phyloP scores from a whole-genome alignment of 2,888 invertebrate species.

The Tromatobia lineatoria region DNA sequence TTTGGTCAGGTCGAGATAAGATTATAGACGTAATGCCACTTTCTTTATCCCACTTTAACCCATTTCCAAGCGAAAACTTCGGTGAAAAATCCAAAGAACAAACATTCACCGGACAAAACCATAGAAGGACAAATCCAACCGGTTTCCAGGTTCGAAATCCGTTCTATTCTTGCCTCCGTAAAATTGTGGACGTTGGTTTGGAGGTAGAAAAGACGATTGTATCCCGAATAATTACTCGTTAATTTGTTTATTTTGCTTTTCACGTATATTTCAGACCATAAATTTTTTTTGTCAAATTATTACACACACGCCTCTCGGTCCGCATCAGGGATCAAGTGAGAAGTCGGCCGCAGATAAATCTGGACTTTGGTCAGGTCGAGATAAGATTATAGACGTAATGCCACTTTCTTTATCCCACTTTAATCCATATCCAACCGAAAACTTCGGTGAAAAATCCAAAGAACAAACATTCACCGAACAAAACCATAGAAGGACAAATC shows the following conservation, averaged over 20 bases:
- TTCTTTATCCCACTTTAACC: background rate
- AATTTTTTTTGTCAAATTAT: too few species aligned
- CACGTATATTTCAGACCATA: too few species aligned
- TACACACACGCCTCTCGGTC: constrained; percentile 42
- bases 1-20: constrained; percentile 13
- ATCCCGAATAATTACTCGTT: too few species aligned
- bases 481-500: background rate
- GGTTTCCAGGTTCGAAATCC: background rate
- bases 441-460: background rate
- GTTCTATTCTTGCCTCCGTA: background rate
- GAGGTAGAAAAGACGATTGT: background rate
- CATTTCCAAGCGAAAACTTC: background rate
- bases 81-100: background rate
- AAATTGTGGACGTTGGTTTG: background rate
- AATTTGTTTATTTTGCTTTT: too few species aligned
- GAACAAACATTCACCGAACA: background rate
- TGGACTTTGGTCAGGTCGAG: constrained; percentile 20
- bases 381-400: constrained; percentile 6
- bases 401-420: background rate
- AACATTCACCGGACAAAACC: background rate
- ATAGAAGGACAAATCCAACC: background rate
- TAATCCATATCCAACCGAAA: background rate
- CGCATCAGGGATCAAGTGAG: constrained; percentile 22
- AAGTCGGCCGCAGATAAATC: constrained; percentile 49
- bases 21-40: background rate